phyloP scores from a whole-genome alignment of 2,888 invertebrate genomes.

The Mythimna impura region DNA sequence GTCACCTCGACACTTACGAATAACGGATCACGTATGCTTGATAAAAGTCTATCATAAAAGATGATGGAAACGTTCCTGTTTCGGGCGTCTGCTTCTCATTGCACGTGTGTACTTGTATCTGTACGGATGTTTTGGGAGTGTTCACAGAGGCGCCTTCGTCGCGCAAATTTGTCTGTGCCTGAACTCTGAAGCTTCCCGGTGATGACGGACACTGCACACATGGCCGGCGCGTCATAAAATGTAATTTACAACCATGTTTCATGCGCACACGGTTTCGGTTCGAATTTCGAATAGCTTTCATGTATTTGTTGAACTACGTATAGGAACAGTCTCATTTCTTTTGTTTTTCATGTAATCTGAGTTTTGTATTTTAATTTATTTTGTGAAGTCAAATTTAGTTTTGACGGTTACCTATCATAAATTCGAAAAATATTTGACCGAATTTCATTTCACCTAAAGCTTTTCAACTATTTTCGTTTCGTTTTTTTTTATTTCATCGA shows the following conservation, averaged over 20 bases:
- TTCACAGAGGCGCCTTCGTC: conserved; percentile 50
- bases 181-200: conserved; percentile 52
- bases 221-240: conserved; percentile 86
- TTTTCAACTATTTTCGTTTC: too few species aligned
- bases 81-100: conserved; percentile 61
- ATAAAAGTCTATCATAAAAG: conserved; percentile 50
- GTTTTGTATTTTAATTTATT: too few species aligned
- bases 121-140: conserved; percentile 12
- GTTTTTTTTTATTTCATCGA: too few species aligned
- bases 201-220: conserved; percentile 82
- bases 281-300: conserved; percentile 63
- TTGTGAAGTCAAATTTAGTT: too few species aligned
- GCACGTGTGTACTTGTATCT: conserved; percentile 27
- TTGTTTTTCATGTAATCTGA: conserved; percentile 2
- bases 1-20: neutral
- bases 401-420: too few species aligned
- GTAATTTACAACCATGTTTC: conserved; percentile 80
- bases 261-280: conserved; percentile 63
- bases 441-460: too few species aligned
- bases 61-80: conserved; percentile 59
- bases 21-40: conserved; percentile 9
- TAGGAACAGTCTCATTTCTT: conserved; percentile 19
- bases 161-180: conserved; percentile 64
- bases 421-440: too few species aligned
- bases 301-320: conserved; percentile 61